Evolutionary conservation across 2,113 vertebrate species (phyloP).

Genomic region (Neogale vison): DNA sequence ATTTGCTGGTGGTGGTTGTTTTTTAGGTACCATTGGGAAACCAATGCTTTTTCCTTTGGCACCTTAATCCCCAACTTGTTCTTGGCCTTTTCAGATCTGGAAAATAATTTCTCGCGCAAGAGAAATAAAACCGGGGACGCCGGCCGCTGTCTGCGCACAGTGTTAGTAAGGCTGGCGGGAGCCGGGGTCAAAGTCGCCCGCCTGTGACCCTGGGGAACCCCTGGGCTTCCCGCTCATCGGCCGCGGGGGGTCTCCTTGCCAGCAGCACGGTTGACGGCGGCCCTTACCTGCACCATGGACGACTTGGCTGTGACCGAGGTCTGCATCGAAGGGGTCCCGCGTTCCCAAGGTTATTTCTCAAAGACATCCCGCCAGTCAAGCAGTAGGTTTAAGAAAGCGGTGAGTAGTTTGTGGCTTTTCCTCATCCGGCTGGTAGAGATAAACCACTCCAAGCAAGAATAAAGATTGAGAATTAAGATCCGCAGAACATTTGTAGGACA

Average conservation of each 20-base stretch:
- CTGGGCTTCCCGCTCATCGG: neutral
- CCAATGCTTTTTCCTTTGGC: neutral
- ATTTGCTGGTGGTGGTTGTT: neutral
- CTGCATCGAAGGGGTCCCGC: neutral
- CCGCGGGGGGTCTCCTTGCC: neutral
- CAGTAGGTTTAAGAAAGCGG: neutral
- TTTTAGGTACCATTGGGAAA: neutral
- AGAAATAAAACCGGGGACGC: neutral
- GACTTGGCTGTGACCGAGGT: neutral
- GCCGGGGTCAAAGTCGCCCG: neutral
- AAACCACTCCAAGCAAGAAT: conserved; percentile 1
- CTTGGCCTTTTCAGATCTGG: neutral
- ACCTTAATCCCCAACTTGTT: neutral
- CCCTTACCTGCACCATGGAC: neutral
- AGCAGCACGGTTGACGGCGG: fast-evolving
- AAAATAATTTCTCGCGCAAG: neutral
- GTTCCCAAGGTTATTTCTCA: conserved; percentile 8
- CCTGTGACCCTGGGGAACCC: neutral
- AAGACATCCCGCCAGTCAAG: neutral
- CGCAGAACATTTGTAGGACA: neutral
- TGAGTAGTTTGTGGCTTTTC: neutral
- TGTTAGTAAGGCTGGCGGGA: neutral
- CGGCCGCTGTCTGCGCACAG: neutral
- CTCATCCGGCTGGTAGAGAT: neutral
- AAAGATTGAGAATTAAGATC: neutral